Evolutionary conservation across 2,888 invertebrate species (phyloP), one percentile per base, ranked within the genome.

Genomic region (Physocephala rufipes): DNA sequence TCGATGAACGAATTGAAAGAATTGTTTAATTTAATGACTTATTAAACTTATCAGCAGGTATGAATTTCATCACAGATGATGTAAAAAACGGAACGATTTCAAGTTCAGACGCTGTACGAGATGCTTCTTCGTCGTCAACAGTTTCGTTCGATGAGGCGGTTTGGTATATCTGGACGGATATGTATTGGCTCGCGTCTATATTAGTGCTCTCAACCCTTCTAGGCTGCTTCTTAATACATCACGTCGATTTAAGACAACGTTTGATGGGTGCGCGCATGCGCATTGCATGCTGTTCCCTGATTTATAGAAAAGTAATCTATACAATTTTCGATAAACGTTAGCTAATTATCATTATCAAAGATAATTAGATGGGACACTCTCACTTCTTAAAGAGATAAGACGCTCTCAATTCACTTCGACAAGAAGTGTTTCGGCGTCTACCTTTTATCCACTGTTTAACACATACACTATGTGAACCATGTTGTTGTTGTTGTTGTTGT

Each of bases 251-350:
- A n/a, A 70, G 83, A 0, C 80, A 84, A 47, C 79, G 84, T 13
- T 77, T 87, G 68, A 82, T 88, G 67, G 92, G 93, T 15, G 90
- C 91, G 87, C 87, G 89, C 75, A 86, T 91, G 79, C 86, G 93
- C 36, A 87, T 92, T 3, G 91, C 92, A 0, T 89, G 90, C 73
- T 91, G 91, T 77, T 89, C 91, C 0, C 84, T 92, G 2, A 86
- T 93, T 75, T 92, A 91, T 79, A 87, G 90, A 81, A 93, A 92
- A 88, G 91, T 91, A 81, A 72, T 53, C 1, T 1, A 19, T 16
- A 65, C n/a, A 24, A 9, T 26, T 59, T 7, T 36, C 36, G 26
- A 7, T 19, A 7, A 21, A n/a, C 36, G 26, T n/a, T 43, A 21
- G 12, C 1, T 36, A 28, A 30, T 19, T 21, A 2, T n/a, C 12